Percentiles rank a stretch among this genome's conserved stretches.
Conservation (phyloP, 2,113 vertebrate species). For the Gnathonemus longibarbis region DNA sequence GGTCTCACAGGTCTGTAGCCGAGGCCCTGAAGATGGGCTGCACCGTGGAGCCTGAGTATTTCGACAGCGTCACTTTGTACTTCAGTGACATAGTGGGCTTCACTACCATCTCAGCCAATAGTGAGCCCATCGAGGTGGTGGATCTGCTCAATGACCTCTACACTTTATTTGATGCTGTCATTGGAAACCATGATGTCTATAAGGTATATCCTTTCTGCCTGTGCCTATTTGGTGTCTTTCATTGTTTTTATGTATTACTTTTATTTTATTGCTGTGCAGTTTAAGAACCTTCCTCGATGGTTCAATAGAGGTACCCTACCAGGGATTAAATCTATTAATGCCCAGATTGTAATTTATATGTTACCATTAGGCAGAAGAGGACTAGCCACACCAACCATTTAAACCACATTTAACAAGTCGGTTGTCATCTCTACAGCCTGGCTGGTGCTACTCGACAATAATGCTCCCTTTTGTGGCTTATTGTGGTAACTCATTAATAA, state of each 20-base stretch:
- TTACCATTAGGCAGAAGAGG: not conserved
- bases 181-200: constrained; percentile 49
- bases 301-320: not conserved
- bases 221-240: not conserved
- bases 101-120: constrained; percentile 50
- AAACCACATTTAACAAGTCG: not conserved
- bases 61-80: constrained; percentile 46
- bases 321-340: not conserved
- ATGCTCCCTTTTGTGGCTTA: not conserved
- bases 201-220: constrained; percentile 34
- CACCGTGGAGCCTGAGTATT: constrained; percentile 47
- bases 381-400: not conserved
- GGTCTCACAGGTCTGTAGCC: constrained; percentile 40
- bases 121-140: constrained; percentile 49
- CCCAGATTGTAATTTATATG: not conserved
- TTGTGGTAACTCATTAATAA: not conserved
- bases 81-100: constrained; percentile 53
- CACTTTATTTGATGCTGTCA: constrained; percentile 48
- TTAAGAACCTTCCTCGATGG: not conserved
- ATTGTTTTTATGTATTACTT: not conserved
- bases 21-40: constrained; percentile 44
- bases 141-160: constrained; percentile 51
- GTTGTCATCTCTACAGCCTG: not conserved
- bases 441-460: not conserved
- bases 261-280: not conserved